These are phyloP conservation scores for Fissipunctia ypsillon DNA, from an alignment of 2,888 invertebrate species.

Conservation along the genomic window DNA sequence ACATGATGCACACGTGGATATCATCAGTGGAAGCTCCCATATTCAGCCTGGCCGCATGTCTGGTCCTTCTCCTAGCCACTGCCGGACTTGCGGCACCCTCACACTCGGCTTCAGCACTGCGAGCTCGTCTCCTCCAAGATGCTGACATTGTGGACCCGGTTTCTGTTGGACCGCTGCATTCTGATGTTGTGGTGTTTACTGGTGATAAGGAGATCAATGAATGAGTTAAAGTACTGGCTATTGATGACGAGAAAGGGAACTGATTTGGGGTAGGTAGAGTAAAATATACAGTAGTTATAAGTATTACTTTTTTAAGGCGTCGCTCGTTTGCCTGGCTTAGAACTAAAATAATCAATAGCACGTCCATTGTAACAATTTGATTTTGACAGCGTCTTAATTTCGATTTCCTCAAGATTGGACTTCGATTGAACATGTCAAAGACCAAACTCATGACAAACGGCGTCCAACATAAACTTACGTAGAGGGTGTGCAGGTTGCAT, in stretches of 20 bases:
- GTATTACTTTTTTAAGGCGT: no score
- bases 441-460: no score
- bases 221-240: no score
- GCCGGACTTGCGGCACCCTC: constrained; percentile 82
- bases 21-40: constrained; percentile 99
- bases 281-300: not conserved
- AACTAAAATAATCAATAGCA: not conserved
- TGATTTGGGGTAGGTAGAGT: not conserved
- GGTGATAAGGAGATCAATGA: constrained; percentile 13
- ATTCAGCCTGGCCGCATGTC: constrained; percentile 96
- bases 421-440: no score
- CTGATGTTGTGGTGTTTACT: constrained; percentile 86
- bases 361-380: not conserved
- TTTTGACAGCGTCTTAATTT: not conserved
- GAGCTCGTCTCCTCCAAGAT: constrained; percentile 82
- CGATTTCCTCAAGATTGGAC: no score
- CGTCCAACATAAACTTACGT: no score
- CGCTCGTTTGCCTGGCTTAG: not conserved
- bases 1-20: constrained; percentile 99
- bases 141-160: constrained; percentile 80
- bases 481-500: no score
- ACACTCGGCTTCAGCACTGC: constrained; percentile 79
- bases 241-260: no score
- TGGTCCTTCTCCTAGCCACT: constrained; percentile 92
- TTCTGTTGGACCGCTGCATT: constrained; percentile 84